Base-by-base conservation (phyloP, 2,888 invertebrate genomes). In the Sesamia inferens region DNA sequence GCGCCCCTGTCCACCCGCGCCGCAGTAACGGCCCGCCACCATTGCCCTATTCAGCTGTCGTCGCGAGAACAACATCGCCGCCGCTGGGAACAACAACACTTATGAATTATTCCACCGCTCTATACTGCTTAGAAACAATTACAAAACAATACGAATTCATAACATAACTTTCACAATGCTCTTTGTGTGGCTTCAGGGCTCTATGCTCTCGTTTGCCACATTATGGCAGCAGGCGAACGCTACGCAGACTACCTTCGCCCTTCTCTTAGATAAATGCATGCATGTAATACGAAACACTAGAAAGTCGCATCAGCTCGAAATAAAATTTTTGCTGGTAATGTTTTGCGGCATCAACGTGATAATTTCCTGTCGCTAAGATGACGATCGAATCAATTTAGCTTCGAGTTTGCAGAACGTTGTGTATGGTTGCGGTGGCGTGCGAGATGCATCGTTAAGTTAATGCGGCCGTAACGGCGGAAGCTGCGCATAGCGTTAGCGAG, bases 21-120 rank as follows among this genome's bases (percentile, higher is more conserved):
- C 84, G 82, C 87, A 88, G 92, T 92, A 92, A 92, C 93, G 91
- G 92, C 93, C 91, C 92, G 92, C 93, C 93, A 93, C 92, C 92
- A 92, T 92, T 93, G 92, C 94, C 93, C 95, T 95, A 96, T 96
- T 96, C 96, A 95, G 92, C 94, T 95, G 95, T 95, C 94, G 91
- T 87, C 93, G 90, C 91, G 90, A 90, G 90, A 92, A 92, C 93
- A 93, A 91, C 92, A 89, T 90, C 90, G 92, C 91, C 92, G 92
- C 92, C 92, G 91, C 93, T 91, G 92, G 91, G 92, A 94, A 93
- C 92, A 92, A 92, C 92, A 90, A 90, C 90, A 92, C 93, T 94
- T 94, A 96, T 95, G 95, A 95, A 96, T 95, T 94, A 95, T 95
- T 95, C 95, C 90, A 88, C 89, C 89, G 92, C 91, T 89, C 91